These are phyloP conservation scores for Notamacropus eugenii DNA, from an alignment of 2,797 vertebrate genomes.

Conservation along the genomic window DNA sequence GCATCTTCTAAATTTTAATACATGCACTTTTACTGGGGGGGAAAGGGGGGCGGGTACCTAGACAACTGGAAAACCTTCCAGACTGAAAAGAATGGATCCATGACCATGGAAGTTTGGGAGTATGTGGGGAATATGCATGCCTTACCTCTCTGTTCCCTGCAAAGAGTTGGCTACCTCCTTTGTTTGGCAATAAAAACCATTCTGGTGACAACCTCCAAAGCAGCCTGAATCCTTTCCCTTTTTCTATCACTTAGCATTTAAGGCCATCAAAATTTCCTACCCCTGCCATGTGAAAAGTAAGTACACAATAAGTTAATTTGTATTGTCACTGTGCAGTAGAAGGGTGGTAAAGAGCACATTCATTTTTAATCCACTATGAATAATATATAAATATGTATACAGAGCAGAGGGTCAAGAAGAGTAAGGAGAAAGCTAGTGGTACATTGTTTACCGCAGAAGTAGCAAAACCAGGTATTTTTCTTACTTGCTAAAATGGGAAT, in stretches of 20 bases:
- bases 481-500: slow-evolving; percentile 82
- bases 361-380: slow-evolving; percentile 91
- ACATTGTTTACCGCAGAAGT: slow-evolving; percentile 84
- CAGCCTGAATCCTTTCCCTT: slow-evolving; percentile 40
- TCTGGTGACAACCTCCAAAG: neutral
- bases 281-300: slow-evolving; percentile 88
- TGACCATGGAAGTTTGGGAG: neutral
- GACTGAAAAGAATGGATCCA: neutral
- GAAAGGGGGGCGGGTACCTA: neutral
- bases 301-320: slow-evolving; percentile 90
- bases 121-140: neutral
- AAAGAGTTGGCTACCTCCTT: neutral
- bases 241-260: slow-evolving; percentile 73
- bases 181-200: neutral
- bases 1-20: neutral
- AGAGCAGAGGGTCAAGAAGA: slow-evolving; percentile 84
- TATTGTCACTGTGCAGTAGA: slow-evolving; percentile 89
- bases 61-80: neutral
- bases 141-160: neutral
- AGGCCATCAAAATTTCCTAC: slow-evolving; percentile 86
- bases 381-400: slow-evolving; percentile 91
- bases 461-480: slow-evolving; percentile 83
- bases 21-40: neutral
- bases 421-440: slow-evolving; percentile 82
- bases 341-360: slow-evolving; percentile 88